Conservation (phyloP, 1,140 invertebrate species). For the Sipha flava region DNA sequence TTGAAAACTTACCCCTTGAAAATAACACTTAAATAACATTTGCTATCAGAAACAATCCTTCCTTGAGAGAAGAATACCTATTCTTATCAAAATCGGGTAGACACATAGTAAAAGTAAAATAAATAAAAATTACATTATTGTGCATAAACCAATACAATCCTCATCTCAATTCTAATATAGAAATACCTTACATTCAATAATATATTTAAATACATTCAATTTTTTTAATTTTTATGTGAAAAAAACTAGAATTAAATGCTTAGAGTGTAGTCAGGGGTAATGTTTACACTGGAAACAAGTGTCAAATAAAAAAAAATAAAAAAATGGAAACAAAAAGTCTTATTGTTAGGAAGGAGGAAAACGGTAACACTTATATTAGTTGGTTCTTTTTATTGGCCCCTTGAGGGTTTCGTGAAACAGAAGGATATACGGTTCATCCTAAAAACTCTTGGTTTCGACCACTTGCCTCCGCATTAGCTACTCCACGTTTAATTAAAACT, state of each 20-base stretch:
- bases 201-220: too few species aligned
- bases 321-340: neutral
- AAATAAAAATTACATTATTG: too few species aligned
- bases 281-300: slow-evolving; percentile 3
- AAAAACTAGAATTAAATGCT: neutral
- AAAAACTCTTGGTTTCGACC: slow-evolving; percentile 7
- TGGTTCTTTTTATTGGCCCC: slow-evolving; percentile 27
- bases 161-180: too few species aligned
- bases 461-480: slow-evolving; percentile 13
- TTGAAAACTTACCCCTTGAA: too few species aligned
- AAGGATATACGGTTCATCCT: neutral
- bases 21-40: too few species aligned
- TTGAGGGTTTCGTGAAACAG: slow-evolving; percentile 2
- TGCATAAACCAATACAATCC: too few species aligned
- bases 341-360: neutral
- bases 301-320: slow-evolving; percentile 7
- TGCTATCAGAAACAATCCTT: too few species aligned
- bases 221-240: neutral
- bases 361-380: slow-evolving; percentile 19
- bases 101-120: too few species aligned
- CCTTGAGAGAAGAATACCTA: too few species aligned
- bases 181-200: too few species aligned
- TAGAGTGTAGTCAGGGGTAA: neutral
- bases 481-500: slow-evolving; percentile 29
- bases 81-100: too few species aligned